phyloP scores from a whole-genome alignment of 2,113 vertebrate genomes.

The Grus americana region DNA sequence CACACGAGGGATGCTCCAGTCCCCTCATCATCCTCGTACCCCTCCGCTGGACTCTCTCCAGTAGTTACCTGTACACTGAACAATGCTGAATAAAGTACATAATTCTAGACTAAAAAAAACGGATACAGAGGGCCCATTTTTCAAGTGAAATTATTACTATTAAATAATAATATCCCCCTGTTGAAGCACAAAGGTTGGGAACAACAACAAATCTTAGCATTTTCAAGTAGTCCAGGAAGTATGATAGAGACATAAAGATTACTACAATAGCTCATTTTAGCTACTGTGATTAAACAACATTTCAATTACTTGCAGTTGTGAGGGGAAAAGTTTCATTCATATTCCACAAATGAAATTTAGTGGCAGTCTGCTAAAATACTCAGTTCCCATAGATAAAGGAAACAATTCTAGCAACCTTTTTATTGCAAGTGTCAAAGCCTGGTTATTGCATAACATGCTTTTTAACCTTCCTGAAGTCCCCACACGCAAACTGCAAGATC shows the following conservation, averaged over 20 bases:
- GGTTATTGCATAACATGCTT: background rate
- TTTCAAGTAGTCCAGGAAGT: background rate
- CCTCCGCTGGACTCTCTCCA: too few species aligned
- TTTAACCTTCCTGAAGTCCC: background rate
- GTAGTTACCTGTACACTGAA: background rate
- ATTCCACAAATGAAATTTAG: background rate
- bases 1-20: too few species aligned
- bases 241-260: accelerated
- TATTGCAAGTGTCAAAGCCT: background rate
- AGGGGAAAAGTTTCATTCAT: background rate
- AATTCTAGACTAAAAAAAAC: background rate
- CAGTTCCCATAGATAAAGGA: background rate
- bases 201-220: background rate
- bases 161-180: background rate
- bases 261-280: background rate
- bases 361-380: background rate
- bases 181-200: background rate
- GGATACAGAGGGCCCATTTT: background rate
- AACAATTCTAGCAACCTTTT: background rate
- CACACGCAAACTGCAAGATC: background rate
- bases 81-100: background rate
- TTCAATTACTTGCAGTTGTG: background rate
- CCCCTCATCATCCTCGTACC: too few species aligned
- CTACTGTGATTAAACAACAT: background rate
- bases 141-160: background rate